These are phyloP conservation scores for Sakesphorus luctuosus DNA, from an alignment of 2,113 vertebrate species.

Conservation along the genomic window DNA sequence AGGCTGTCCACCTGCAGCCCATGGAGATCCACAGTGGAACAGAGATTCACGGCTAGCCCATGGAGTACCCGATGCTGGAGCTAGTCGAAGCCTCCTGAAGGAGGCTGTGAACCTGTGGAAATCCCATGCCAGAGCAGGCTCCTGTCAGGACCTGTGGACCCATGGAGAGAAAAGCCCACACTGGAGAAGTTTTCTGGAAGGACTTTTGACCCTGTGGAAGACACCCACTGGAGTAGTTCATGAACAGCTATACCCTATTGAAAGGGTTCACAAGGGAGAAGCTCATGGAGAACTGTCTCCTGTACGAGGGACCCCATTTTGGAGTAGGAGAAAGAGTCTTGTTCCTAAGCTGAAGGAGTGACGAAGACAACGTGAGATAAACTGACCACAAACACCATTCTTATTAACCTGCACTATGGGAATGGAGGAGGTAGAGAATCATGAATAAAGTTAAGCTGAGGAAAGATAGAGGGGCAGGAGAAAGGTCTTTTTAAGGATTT, in stretches of 20 bases:
- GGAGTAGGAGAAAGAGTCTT: neutral
- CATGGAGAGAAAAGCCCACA: neutral
- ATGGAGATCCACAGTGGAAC: neutral
- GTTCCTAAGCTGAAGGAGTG: neutral
- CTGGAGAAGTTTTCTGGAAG: neutral
- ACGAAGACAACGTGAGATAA: accelerated
- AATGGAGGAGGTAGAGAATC: neutral
- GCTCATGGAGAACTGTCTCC: neutral
- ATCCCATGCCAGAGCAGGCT: neutral
- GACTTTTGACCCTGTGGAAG: accelerated
- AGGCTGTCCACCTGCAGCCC: neutral
- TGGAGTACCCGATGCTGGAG: neutral
- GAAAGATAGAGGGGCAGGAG: neutral
- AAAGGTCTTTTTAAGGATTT: neutral
- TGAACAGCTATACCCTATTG: neutral
- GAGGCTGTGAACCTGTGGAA: accelerated
- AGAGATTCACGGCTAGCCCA: neutral
- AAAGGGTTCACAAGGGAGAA: neutral
- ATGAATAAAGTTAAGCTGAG: neutral
- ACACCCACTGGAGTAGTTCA: neutral
- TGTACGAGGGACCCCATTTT: neutral
- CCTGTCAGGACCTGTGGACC: neutral
- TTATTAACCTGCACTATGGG: neutral
- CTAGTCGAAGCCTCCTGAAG: neutral
- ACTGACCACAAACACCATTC: neutral